These are phyloP conservation scores for Porites divaricata DNA, from an alignment of 92 coral and sea anemone genomes.

Conservation along the genomic window DNA sequence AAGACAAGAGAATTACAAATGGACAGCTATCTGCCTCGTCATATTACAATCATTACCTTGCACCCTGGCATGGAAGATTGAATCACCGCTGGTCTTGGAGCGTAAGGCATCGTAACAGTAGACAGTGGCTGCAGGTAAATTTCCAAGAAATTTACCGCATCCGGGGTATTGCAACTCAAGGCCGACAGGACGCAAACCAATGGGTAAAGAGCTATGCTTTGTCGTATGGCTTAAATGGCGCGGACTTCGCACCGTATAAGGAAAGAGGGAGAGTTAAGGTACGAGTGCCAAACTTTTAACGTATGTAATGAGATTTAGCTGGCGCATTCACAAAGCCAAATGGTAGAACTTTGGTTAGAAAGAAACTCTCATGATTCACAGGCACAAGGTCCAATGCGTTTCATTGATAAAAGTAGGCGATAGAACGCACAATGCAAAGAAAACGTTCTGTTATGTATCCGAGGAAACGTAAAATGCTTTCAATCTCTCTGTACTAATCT, in stretches of 20 bases:
- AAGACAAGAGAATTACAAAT: slow-evolving; percentile 77
- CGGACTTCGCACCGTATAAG: slow-evolving; percentile 30
- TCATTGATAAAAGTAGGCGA: no score
- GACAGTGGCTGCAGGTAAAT: slow-evolving; percentile 75
- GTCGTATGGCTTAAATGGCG: slow-evolving; percentile 71
- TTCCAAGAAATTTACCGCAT: slow-evolving; percentile 65
- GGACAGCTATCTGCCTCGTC: slow-evolving; percentile 82
- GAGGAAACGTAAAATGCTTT: no score
- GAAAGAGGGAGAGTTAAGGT: slow-evolving; percentile 43
- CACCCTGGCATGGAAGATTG: slow-evolving; percentile 75
- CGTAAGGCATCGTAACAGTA: slow-evolving; percentile 48
- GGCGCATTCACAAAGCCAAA: background rate
- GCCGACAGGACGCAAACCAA: slow-evolving; percentile 80
- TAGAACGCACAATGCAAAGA: background rate
- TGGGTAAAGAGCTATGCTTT: slow-evolving; percentile 82
- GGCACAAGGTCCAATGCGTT: background rate
- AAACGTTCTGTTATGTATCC: background rate
- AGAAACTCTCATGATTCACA: background rate
- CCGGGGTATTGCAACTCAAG: slow-evolving; percentile 80
- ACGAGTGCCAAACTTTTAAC: background rate
- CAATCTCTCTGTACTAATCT: no score
- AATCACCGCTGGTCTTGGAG: slow-evolving; percentile 82
- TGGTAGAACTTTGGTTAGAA: background rate
- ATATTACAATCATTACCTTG: slow-evolving; percentile 61
- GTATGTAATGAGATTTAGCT: background rate